Evolutionary conservation across 1,140 invertebrate species (phyloP).

Genomic region (Euura lappo): DNA sequence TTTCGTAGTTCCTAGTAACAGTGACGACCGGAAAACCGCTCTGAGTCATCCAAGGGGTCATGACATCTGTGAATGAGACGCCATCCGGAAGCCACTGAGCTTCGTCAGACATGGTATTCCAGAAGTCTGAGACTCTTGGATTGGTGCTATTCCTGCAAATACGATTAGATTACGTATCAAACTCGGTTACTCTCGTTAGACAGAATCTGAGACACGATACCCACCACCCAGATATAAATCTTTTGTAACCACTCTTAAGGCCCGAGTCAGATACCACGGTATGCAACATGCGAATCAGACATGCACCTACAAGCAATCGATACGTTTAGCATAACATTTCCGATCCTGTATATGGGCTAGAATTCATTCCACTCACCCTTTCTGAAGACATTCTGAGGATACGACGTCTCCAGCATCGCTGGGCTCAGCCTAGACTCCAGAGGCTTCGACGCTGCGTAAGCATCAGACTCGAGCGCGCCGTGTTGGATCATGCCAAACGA

Average conservation of each 20-base stretch:
- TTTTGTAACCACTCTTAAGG: conserved; percentile 65
- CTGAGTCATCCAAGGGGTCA: conserved; percentile 70
- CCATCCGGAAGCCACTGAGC: conserved; percentile 45
- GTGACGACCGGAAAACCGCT: conserved; percentile 71
- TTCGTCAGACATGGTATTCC: conserved; percentile 64
- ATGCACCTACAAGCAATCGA: conserved; percentile 61
- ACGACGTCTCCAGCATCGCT: conserved; percentile 30
- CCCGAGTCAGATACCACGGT: conserved; percentile 65
- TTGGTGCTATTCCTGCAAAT: conserved; percentile 60
- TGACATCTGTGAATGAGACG: conserved; percentile 57
- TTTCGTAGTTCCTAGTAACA: conserved; percentile 61
- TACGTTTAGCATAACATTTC: background rate
- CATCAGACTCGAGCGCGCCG: conserved; percentile 43
- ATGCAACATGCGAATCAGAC: conserved; percentile 74
- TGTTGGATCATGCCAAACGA: conserved; percentile 33
- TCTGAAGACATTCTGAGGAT: conserved; percentile 30
- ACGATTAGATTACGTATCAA: background rate
- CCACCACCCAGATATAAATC: conserved; percentile 53
- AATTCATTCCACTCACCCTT: conserved; percentile 36
- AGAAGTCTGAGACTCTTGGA: conserved; percentile 67
- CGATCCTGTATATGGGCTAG: background rate
- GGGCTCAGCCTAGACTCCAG: conserved; percentile 39
- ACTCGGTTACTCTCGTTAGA: background rate
- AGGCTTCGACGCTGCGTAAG: conserved; percentile 41
- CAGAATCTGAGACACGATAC: conserved; percentile 25